These are phyloP conservation scores for Brachionus asplanchnoidis DNA, from an alignment of 1,140 invertebrate species.

Conservation along the genomic window DNA sequence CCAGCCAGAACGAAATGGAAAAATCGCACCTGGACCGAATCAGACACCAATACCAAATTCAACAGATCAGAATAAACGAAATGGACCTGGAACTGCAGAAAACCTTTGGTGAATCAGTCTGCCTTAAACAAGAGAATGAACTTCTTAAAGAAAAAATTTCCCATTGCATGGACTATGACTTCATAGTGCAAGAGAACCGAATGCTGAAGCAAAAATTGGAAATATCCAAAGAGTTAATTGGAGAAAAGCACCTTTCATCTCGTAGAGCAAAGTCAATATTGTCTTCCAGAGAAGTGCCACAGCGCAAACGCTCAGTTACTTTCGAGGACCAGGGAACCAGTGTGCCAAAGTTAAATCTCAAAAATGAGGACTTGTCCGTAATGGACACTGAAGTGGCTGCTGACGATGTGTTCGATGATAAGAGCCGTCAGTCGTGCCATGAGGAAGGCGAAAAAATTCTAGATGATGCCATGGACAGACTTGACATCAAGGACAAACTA, in stretches of 20 bases:
- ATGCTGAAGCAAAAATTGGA: conserved; percentile 31
- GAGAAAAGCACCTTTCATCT: conserved; percentile 7
- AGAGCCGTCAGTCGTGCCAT: background rate
- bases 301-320: conserved; percentile 31
- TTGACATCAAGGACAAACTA: conserved; percentile 14
- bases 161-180: conserved; percentile 40
- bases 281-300: background rate
- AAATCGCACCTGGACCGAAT: conserved; percentile 23
- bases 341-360: background rate
- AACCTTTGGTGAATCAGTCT: background rate
- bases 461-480: background rate
- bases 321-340: background rate
- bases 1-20: conserved; percentile 25
- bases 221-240: conserved; percentile 32
- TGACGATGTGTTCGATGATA: conserved; percentile 14
- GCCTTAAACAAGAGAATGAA: conserved; percentile 25
- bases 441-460: conserved; percentile 24
- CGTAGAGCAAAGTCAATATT: background rate
- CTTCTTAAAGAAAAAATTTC: background rate
- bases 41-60: background rate
- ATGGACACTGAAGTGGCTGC: conserved; percentile 15
- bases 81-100: conserved; percentile 17
- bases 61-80: conserved; percentile 29
- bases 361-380: background rate
- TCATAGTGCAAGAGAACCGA: conserved; percentile 16